Evolutionary conservation across 2,797 vertebrate species (phyloP), one percentile per base, ranked within the genome.

Genomic region (Rhyacichthys aspro): DNA sequence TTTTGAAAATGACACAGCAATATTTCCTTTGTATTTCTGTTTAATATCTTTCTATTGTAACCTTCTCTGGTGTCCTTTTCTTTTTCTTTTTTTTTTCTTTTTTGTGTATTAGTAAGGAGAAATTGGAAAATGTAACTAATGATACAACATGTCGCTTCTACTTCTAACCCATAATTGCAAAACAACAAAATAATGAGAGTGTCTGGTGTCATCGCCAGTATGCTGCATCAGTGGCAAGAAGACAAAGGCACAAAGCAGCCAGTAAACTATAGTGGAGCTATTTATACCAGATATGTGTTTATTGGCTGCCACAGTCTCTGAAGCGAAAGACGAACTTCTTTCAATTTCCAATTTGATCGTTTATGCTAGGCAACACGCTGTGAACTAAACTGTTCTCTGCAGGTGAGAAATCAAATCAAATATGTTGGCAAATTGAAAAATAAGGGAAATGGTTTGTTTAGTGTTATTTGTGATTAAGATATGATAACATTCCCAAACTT

Each of bases 301-400:
- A 72, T 76, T 55, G 38, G 44, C 56, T 78, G 32, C 65, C 54
- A 76, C 23, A 11, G 36, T 66, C 48, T 43, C 54, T 39, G 60
- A 56, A 67, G 64, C 70, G 44, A 43, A 69, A 66, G 63, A 52
- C 39, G 67, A 70, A 77, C 46, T 62, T 49, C 61, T 72, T 53
- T 37, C 60, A 45, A 70, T 84, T 78, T 83, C 55, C 63, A 61
- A 42, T 81, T 82, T 34, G 75, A 75, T 84, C 73, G 84, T 79
- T 73, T 60, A 76, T 18, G 15, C 52, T 53, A 66, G 16, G 28
- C 70, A 63, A 56, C 47, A 42, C 19, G 38, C 37, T 11, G 38
- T 55, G 60, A 69, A 52, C 43, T 64, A 10, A 62, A 50, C 43
- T 43, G 46, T 53, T 54, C 17, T 37, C 1, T 46, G 63, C 71